Percentiles rank a stretch among this genome's conserved stretches.
phyloP scores from a whole-genome alignment of 2,113 vertebrate species.

The Microtus ochrogaster region DNA sequence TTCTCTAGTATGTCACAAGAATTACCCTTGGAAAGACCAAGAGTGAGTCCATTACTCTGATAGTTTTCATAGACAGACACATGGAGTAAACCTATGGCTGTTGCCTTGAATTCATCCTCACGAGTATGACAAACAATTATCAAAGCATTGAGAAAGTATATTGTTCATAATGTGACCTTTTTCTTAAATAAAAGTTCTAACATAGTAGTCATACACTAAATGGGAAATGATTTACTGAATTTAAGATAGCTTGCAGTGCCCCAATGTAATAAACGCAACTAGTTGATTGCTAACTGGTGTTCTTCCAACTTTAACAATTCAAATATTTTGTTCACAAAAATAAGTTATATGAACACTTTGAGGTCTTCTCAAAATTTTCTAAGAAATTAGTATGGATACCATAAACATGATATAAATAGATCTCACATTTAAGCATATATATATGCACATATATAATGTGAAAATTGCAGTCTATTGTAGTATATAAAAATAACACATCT shows the following conservation, averaged over 20 bases:
- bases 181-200: conserved; percentile 63
- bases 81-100: conserved; percentile 68
- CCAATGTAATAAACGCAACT: conserved; percentile 75
- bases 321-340: conserved; percentile 73
- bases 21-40: conserved; percentile 47
- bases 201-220: conserved; percentile 68
- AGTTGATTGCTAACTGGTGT: conserved; percentile 70
- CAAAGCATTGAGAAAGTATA: conserved; percentile 70
- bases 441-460: background rate
- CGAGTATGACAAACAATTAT: conserved; percentile 53
- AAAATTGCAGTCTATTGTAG: conserved; percentile 12
- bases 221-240: conserved; percentile 32
- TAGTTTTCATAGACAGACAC: conserved; percentile 65
- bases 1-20: conserved; percentile 66
- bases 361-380: conserved; percentile 75
- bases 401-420: background rate
- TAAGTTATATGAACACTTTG: conserved; percentile 67
- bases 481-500: conserved; percentile 45
- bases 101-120: conserved; percentile 79
- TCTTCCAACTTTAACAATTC: conserved; percentile 80
- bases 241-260: conserved; percentile 78
- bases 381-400: conserved; percentile 66
- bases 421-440: conserved; percentile 40
- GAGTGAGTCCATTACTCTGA: conserved; percentile 7
- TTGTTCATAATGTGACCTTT: conserved; percentile 59